Percentiles rank a stretch among this genome's conserved stretches.
phyloP scores from a whole-genome alignment of 2,113 vertebrate genomes.

The Coracopsis vasa region DNA sequence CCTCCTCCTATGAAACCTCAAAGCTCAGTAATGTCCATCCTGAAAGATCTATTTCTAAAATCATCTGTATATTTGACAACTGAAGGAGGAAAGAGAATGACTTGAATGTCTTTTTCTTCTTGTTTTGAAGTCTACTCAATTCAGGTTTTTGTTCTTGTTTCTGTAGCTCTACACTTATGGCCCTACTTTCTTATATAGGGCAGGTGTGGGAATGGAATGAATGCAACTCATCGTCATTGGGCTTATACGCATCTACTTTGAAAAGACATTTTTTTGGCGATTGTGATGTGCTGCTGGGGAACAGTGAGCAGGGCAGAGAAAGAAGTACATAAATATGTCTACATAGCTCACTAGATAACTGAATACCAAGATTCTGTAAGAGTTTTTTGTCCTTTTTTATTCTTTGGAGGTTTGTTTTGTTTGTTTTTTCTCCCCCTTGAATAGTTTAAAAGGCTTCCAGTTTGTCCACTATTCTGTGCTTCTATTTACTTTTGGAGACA shows the following conservation, averaged over 20 bases:
- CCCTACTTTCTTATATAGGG: neutral
- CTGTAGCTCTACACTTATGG: neutral
- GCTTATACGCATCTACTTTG: neutral
- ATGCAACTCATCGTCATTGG: neutral
- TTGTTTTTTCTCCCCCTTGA: neutral
- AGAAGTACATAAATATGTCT: neutral
- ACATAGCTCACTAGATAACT: neutral
- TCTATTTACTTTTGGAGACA: neutral
- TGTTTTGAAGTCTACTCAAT: neutral
- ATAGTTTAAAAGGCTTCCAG: neutral
- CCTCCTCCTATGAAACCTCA: neutral
- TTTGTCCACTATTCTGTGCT: neutral
- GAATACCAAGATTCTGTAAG: neutral
- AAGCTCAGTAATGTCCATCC: neutral
- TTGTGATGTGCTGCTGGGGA: neutral
- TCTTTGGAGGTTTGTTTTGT: neutral
- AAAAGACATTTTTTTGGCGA: neutral
- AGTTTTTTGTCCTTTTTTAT: neutral
- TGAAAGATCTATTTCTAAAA: neutral
- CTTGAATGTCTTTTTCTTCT: neutral
- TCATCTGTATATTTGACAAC: neutral
- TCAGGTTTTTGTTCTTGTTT: neutral
- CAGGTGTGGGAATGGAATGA: neutral
- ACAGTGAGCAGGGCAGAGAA: neutral
- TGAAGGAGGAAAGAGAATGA: neutral